These are phyloP conservation scores for Hippopotamus amphibius DNA, from an alignment of 2,113 vertebrate genomes.

Conservation along the genomic window DNA sequence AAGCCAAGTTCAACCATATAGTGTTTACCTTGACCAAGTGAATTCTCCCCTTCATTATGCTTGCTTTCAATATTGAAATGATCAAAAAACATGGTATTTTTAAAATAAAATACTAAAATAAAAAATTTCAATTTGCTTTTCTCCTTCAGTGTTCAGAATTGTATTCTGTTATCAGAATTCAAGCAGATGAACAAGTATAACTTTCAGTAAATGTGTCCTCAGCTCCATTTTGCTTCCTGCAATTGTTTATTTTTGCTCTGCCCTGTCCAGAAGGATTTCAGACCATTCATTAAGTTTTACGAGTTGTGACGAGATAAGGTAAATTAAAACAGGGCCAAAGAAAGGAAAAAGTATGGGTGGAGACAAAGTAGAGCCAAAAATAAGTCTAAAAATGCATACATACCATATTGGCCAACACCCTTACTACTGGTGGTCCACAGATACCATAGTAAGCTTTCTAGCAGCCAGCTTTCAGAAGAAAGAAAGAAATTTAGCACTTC, in stretches of 20 bases:
- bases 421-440: neutral
- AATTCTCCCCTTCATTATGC: neutral
- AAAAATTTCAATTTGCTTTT: slow-evolving; percentile 1
- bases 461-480: neutral
- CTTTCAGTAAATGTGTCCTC: neutral
- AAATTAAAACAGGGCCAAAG: slow-evolving; percentile 1
- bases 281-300: neutral
- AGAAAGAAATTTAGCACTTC: neutral
- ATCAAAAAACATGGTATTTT: neutral
- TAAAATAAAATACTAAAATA: slow-evolving; percentile 22
- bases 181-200: neutral
- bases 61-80: neutral
- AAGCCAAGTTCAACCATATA: neutral
- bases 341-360: neutral
- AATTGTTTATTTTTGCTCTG: neutral
- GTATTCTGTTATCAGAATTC: neutral
- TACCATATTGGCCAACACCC: neutral
- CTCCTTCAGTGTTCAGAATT: neutral
- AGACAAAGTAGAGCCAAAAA: neutral
- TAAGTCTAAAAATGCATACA: neutral
- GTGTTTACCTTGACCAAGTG: neutral
- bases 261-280: slow-evolving; percentile 20
- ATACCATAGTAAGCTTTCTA: neutral
- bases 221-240: slow-evolving; percentile 37
- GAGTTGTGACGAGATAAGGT: neutral